Evolutionary conservation across 1,140 invertebrate genomes (phyloP), one percentile per base, ranked within the genome.

Genomic region (Drosophila oshimai): DNA sequence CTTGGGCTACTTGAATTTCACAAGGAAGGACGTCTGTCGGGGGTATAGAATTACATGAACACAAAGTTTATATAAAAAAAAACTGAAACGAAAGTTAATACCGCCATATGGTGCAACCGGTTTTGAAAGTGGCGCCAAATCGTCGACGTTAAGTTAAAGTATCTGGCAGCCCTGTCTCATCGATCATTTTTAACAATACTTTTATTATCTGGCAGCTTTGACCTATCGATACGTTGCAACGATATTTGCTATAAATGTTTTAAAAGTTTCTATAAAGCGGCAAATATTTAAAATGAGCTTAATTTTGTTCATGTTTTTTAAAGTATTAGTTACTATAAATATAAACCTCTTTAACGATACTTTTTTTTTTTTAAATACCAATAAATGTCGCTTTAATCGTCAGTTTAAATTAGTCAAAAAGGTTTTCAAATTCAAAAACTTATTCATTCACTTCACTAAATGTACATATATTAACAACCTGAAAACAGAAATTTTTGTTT

Each of bases 1-100:
- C 80, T 84, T 78, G 44, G 44, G 70, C 74, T 86, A 64, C 69
- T 84, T 73, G 61, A 80, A 45, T 86, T 86, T 86, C 81, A 61
- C 42, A 60, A 61, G 49, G 70, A 79, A 86, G 74, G 74, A 86
- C 75, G 51, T 57, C 58, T 36, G 55, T 15, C 31, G 2, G 10
- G 13, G 46, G 29, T 80, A 76, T 86, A 57, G 24, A 64, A 55
- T 86, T 86, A 75, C 80, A 49, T 7, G 10, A 20, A 22, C 28
- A 17, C 4, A n/a, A n/a, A n/a, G n/a, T n/a, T n/a, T n/a, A n/a
- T 20, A 29, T 5, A 33, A 15, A 22, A 12, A 47, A 39, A 42
- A 24, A 15, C 7, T 15, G 26, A 26, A 61, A 24, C 42, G 54
- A 60, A 57, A 71, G n/a, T 18, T 28, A 24, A 70, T 24, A 70